phyloP scores from a whole-genome alignment of 2,888 invertebrate species.

The Euplagia quadripunctaria region DNA sequence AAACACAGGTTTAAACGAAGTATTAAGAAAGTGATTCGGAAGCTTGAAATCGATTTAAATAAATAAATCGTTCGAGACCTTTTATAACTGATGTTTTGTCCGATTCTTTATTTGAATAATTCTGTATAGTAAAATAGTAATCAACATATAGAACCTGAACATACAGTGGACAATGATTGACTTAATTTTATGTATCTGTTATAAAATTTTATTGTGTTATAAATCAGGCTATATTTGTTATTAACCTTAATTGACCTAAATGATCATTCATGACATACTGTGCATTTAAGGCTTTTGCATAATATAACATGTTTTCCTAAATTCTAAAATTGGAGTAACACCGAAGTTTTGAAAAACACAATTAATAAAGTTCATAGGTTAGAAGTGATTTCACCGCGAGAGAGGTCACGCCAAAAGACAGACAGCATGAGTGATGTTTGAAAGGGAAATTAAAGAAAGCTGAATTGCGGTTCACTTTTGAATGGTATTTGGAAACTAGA shows the following conservation, averaged over 20 bases:
- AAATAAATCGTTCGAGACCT: no score
- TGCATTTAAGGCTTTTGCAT: background rate
- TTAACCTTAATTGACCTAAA: background rate
- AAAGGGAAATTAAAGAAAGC: constrained; percentile 68
- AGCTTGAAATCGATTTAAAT: no score
- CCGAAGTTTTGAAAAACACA: constrained; percentile 4
- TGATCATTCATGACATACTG: background rate
- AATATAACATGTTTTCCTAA: background rate
- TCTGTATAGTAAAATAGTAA: no score
- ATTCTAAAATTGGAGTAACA: background rate
- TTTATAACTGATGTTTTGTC: no score
- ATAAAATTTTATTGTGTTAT: background rate
- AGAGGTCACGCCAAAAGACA: constrained; percentile 42
- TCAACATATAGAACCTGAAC: no score
- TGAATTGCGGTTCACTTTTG: constrained; percentile 52
- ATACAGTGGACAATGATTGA: no score
- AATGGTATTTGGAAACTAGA: constrained; percentile 44
- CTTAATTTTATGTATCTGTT: no score
- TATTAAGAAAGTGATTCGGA: no score
- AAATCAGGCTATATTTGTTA: background rate
- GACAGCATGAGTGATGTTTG: constrained; percentile 63
- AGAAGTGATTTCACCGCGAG: constrained; percentile 35
- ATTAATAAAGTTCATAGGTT: constrained; percentile 37
- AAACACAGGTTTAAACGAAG: no score
- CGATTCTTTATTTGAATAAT: no score